Conservation (phyloP, 2,888 invertebrate species). For the Ormyrus pomaceus region DNA sequence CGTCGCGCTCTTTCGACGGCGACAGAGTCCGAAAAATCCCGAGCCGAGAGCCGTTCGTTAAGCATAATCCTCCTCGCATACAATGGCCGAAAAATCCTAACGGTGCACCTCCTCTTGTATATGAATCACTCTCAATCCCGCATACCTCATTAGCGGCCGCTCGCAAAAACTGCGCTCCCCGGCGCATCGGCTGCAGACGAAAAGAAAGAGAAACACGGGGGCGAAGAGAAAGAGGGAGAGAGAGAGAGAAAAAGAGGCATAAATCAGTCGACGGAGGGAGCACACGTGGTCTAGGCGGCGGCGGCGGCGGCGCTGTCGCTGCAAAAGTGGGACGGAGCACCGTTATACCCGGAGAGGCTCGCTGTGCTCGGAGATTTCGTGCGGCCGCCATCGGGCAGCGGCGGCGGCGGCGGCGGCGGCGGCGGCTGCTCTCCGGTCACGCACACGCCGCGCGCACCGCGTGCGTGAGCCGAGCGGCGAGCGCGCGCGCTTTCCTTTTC, state of each 20-base stretch:
- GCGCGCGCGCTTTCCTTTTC: constrained; percentile 74
- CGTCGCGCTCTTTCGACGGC: no score
- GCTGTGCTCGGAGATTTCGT: constrained; percentile 44
- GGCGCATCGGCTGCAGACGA: no score
- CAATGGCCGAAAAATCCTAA: no score
- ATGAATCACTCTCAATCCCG: no score
- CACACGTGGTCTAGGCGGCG: constrained; percentile 42
- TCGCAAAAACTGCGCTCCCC: no score
- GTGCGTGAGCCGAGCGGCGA: constrained; percentile 60
- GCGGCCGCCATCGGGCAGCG: no score
- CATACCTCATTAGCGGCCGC: no score
- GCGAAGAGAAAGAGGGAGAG: not conserved
- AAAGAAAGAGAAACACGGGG: not conserved
- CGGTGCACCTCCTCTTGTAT: no score
- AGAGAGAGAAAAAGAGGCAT: not conserved
- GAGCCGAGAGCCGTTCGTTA: no score
- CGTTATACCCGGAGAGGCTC: constrained; percentile 68
- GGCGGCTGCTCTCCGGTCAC: not conserved
- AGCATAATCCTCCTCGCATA: no score
- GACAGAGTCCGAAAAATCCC: no score
- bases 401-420: no score
- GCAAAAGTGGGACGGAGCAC: constrained; percentile 73
- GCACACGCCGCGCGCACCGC: constrained; percentile 32
- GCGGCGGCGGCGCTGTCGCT: constrained; percentile 59
- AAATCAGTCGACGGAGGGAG: not conserved